Evolutionary conservation across 1,140 invertebrate genomes (phyloP), one percentile per base, ranked within the genome.

Genomic region (Pectinophora gossypiella): DNA sequence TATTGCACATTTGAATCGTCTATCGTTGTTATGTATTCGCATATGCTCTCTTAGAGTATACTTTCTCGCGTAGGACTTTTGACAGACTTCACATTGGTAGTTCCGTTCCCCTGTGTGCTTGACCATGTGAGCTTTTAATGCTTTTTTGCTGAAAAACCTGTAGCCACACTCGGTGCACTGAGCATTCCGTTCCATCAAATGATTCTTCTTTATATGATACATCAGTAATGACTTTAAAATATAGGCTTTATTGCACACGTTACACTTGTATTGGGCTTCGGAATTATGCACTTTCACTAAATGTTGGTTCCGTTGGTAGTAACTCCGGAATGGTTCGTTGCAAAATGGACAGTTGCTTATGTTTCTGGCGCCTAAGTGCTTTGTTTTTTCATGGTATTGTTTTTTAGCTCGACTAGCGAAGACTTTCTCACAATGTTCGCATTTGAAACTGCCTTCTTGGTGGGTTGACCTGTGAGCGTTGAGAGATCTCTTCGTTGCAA

Each of bases 1-100:
- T 0, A 88, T 69, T 13, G 76, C 74, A 58, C 89, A 90, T 9
- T 72, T 68, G 23, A 88, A 88, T 18, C 89, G 70, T 59, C 87
- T 86, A 7, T 89, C 82, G 48, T 90, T 88, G 53, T 85, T 88
- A 58, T 93, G 92, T 40, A 92, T 93, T 56, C 92, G 89, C 61
- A 92, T 89, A 67, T 94, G 93, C 43, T 92, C 89, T 48, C 92
- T 90, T 78, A 94, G 89, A 19, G 92, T 93, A 62, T 93, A 91
- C 64, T 92, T 92, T 35, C 93, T 87, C 0, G 90, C 92, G 68
- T 92, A 93, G 1, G 89, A 76, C 50, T 91, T 89, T 19, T 89
- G 86, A 64, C 92, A 93, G 1, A 90, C 84, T 2, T 80, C 66
- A 62, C 90, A 91, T 18, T 88, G 81, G 49, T 88, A 90, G 21